Evolutionary conservation across 1,140 invertebrate genomes (phyloP), one percentile per base, ranked within the genome.

Genomic region (Euglossa dilemma): DNA sequence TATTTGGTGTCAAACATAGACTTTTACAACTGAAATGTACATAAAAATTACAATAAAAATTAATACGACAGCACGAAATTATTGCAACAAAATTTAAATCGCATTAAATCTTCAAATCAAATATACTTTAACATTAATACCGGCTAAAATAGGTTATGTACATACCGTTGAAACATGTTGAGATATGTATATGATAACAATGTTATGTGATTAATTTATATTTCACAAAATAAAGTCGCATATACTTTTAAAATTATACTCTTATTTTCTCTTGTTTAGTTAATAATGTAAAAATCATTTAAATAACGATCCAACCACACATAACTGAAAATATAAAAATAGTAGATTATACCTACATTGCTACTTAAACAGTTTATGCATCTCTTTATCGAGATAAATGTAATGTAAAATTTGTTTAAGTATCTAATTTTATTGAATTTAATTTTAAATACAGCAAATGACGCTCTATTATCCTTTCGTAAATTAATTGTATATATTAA

Each of bases 101-200:
- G 5, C 14, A 2, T 61, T n/a, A 25, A 45, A 59, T 6, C 6
- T 59, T n/a, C 0, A 57, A 59, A 45, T 59, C 2, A 0, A 8
- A 73, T 16, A 11, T 45, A 45, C 25, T 18, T 25, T 20, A 45
- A 73, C 20, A 54, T 6, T 28, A 18, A n/a, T 12, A 71, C 16
- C 52, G 28, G n/a, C 56, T 73, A 7, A 61, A 64, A 72, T 16
- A 61, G 28, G 36, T 73, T 63, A 50, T 7, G 6, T 18, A 71
- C 52, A 14, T 71, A 86, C 86, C 85, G 61, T 43, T 86, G 63
- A 57, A 83, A 83, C 86, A 87, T 87, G 20, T 75, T 83, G 25
- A 54, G 25, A 7, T 64, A 45, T 45, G 36, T 52, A 7, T 28
- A 12, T 25, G 18, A 66, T 14, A 25, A 52, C 6, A 56, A 52